These are phyloP conservation scores for Notodonta dromedarius DNA, from an alignment of 2,888 invertebrate species.

Conservation along the genomic window DNA sequence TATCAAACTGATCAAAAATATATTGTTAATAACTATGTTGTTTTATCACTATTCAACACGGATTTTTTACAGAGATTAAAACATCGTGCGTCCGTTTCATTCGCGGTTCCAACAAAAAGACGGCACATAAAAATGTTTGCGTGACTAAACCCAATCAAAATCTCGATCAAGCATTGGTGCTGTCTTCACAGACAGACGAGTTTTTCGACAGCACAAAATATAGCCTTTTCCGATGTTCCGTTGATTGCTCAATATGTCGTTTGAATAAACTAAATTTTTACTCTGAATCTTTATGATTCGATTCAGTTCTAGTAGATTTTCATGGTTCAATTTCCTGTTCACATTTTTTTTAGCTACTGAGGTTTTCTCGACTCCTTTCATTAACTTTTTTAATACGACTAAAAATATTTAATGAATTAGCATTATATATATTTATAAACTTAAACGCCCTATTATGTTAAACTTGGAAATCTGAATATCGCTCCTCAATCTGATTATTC, in stretches of 20 bases:
- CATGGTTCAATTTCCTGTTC: background rate
- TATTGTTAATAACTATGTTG: background rate
- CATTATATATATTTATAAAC: too few species aligned
- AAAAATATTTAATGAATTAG: too few species aligned
- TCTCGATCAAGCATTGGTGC: conserved; percentile 19
- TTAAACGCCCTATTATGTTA: too few species aligned
- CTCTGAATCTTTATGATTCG: conserved; percentile 26
- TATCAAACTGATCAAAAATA: background rate
- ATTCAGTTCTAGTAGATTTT: background rate
- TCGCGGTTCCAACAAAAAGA: conserved; percentile 16
- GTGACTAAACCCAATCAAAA: conserved; percentile 37
- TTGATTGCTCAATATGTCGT: conserved; percentile 29
- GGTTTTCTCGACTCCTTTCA: background rate
- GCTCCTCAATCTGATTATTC: too few species aligned
- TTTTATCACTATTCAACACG: background rate
- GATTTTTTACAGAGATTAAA: background rate
- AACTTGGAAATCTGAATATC: too few species aligned
- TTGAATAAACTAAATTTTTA: conserved; percentile 24
- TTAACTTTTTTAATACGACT: background rate
- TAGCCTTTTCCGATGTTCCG: conserved; percentile 14
- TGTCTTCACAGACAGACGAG: conserved; percentile 28
- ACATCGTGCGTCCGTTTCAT: conserved; percentile 15
- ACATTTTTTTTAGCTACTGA: background rate
- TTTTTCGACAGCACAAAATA: conserved; percentile 29
- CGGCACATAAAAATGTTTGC: conserved; percentile 29